phyloP scores from a whole-genome alignment of 2,797 vertebrate species.

The Crypturellus tataupa region DNA sequence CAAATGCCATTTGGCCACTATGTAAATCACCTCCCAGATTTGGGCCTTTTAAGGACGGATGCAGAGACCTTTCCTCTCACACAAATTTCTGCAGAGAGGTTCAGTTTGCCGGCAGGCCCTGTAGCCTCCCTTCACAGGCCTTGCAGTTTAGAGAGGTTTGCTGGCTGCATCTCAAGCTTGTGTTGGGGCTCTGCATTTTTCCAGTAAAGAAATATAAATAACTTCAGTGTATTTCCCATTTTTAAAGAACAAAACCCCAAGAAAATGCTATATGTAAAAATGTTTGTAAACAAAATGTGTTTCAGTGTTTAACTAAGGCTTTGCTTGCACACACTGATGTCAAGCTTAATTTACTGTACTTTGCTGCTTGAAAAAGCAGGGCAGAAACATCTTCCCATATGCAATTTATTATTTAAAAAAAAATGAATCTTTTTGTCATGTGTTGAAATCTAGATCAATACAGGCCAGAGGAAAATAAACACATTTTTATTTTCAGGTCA shows the following conservation, averaged over 20 bases:
- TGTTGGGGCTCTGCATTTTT: not conserved
- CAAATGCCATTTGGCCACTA: not conserved
- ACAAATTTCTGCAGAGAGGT: not conserved
- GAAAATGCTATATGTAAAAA: not conserved
- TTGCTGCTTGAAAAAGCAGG: not conserved
- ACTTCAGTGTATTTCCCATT: not conserved
- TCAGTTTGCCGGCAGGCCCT: not conserved
- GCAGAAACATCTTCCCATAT: not conserved
- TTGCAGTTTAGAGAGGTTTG: not conserved
- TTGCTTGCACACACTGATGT: not conserved
- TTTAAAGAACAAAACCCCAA: not conserved
- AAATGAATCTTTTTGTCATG: fast-evolving
- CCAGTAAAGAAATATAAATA: not conserved
- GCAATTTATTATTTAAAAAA: not conserved
- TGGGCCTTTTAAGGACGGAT: not conserved
- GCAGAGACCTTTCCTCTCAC: not conserved
- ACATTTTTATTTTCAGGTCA: not conserved
- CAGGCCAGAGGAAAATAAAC: not conserved
- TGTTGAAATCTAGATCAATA: not conserved
- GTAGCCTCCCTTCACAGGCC: not conserved
- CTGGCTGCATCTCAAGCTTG: not conserved
- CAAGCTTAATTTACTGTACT: constrained; percentile 16
- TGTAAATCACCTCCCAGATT: not conserved
- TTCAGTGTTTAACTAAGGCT: constrained; percentile 3
- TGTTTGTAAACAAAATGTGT: constrained; percentile 2